phyloP scores from a whole-genome alignment of 2,113 vertebrate genomes.

The Psittacus erithacus region DNA sequence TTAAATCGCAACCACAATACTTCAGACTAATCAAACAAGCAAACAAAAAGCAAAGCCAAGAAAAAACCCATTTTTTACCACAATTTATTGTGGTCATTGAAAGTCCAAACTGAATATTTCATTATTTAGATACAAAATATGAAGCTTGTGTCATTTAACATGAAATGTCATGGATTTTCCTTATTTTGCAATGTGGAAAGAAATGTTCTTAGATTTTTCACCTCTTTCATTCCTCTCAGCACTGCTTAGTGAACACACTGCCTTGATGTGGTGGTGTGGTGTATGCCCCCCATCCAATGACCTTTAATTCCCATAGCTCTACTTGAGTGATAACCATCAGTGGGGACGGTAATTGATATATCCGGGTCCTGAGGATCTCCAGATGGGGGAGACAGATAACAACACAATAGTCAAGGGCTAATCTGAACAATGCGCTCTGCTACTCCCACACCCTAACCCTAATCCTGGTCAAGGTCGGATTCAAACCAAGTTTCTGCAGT shows the following conservation, averaged over 20 bases:
- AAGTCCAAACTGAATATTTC: not conserved
- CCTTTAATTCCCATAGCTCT: not conserved
- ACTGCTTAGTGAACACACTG: not conserved
- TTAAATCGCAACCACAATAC: not conserved
- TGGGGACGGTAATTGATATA: accelerated
- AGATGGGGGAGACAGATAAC: not conserved
- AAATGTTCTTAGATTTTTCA: not conserved
- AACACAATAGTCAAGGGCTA: not conserved
- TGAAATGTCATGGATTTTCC: not conserved
- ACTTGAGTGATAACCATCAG: not conserved
- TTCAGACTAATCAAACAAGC: not conserved
- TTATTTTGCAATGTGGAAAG: not conserved
- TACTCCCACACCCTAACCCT: not conserved
- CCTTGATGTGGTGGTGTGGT: not conserved
- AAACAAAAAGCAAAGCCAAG: not conserved
- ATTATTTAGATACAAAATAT: not conserved
- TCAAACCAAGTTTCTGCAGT: not conserved
- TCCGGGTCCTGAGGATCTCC: not conserved
- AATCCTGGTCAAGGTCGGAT: not conserved
- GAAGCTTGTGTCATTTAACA: not conserved
- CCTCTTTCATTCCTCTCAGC: not conserved
- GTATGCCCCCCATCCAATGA: not conserved
- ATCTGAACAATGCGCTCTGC: not conserved
- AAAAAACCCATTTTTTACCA: not conserved
- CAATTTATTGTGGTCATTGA: not conserved